Conservation (phyloP, 2,888 invertebrate species). For the Dryomyza anilis region DNA sequence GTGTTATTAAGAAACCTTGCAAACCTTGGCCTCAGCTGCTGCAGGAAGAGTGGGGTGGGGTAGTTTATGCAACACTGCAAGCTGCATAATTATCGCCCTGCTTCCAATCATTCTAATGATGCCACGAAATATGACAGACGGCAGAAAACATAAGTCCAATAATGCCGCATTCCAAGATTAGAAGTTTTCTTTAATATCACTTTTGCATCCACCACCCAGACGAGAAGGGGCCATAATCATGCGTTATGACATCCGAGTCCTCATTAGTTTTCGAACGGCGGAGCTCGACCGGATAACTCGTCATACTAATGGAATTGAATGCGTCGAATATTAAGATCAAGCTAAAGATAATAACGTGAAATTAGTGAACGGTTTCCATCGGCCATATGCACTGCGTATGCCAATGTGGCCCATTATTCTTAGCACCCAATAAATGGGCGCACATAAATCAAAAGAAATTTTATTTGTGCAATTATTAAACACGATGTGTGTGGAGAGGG, state of each 20-base stretch:
- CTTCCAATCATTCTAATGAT: conserved; percentile 3
- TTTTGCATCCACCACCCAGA: not conserved
- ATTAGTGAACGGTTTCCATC: not conserved
- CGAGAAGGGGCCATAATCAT: not conserved
- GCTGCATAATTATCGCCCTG: conserved; percentile 6
- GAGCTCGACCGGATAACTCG: not conserved
- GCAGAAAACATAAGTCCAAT: conserved; percentile 7
- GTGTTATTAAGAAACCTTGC: conserved; percentile 6
- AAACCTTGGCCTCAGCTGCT: conserved; percentile 5
- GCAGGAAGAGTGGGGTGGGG: too few species aligned
- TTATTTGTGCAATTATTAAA: conserved; percentile 15
- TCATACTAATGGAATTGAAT: conserved; percentile 15
- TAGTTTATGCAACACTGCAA: too few species aligned
- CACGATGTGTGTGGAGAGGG: not conserved
- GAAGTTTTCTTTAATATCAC: conserved; percentile 10
- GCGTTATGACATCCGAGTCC: not conserved
- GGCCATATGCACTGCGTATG: conserved; percentile 13
- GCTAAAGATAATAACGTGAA: not conserved
- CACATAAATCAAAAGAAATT: conserved; percentile 22
- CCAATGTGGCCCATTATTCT: not conserved
- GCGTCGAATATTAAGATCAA: conserved; percentile 1
- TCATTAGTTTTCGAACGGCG: conserved; percentile 15
- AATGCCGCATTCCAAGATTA: conserved; percentile 14
- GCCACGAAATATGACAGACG: conserved; percentile 14
- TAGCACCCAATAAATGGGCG: not conserved